These are phyloP conservation scores for Equus przewalskii DNA, from an alignment of 2,113 vertebrate genomes.

Conservation along the genomic window DNA sequence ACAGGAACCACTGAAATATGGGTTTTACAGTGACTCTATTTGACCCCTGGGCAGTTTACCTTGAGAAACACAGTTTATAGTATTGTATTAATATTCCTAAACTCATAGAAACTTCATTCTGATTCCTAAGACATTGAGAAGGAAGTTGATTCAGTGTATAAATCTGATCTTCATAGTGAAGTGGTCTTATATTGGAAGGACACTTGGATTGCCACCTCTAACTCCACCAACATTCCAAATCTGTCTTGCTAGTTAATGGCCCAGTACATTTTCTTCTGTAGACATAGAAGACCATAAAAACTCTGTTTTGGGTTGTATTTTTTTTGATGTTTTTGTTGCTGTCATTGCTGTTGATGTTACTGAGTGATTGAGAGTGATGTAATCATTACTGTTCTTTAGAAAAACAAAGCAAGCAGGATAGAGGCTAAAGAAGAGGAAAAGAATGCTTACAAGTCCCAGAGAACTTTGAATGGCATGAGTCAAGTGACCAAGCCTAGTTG, in stretches of 20 bases:
- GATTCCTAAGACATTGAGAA: neutral
- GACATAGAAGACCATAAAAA: neutral
- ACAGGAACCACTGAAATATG: neutral
- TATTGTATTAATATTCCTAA: neutral
- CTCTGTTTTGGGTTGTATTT: neutral
- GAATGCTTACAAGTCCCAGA: neutral
- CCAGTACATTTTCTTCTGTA: neutral
- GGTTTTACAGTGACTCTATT: neutral
- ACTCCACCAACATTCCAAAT: neutral
- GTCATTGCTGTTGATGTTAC: neutral
- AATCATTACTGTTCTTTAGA: neutral
- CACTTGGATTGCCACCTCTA: neutral
- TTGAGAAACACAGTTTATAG: neutral
- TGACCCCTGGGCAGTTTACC: neutral
- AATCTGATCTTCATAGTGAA: neutral
- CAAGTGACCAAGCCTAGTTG: neutral
- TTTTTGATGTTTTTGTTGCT: neutral
- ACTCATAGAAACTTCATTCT: neutral
- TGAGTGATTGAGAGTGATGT: neutral
- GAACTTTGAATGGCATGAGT: neutral
- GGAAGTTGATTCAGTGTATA: neutral
- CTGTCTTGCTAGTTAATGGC: neutral
- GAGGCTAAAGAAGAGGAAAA: neutral
- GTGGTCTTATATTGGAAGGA: neutral
- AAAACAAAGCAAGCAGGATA: neutral